These are phyloP conservation scores for Cheirogaleus medius DNA, from an alignment of 2,113 vertebrate species.

Conservation along the genomic window DNA sequence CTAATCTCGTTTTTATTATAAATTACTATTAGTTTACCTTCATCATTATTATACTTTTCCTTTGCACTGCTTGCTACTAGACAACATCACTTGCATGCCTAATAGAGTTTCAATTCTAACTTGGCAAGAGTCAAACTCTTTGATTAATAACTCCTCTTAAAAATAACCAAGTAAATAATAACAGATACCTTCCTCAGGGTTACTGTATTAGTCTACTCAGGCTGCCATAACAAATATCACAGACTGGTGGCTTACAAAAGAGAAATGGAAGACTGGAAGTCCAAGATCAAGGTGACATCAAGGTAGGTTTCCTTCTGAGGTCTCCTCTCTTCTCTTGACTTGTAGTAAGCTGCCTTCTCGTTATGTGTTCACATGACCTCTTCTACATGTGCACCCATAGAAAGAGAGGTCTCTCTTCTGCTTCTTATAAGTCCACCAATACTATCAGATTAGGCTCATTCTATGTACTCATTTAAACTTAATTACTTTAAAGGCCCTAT, in stretches of 20 bases:
- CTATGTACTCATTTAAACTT: neutral
- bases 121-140: slow-evolving; percentile 21
- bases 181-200: neutral
- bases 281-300: neutral
- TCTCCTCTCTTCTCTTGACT: neutral
- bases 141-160: neutral
- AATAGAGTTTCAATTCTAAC: slow-evolving; percentile 53
- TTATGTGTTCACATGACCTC: neutral
- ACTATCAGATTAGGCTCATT: neutral
- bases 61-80: neutral
- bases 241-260: neutral
- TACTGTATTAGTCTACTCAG: neutral
- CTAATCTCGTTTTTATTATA: slow-evolving; percentile 30
- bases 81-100: neutral
- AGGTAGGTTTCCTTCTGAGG: neutral
- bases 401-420: neutral
- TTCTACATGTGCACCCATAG: neutral
- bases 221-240: neutral
- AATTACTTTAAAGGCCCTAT: neutral
- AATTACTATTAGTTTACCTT: slow-evolving; percentile 40
- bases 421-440: neutral
- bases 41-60: neutral
- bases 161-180: slow-evolving; percentile 15
- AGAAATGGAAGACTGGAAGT: neutral
- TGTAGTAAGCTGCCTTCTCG: accelerated